These are phyloP conservation scores for Metallyticus violacea DNA, from an alignment of 2,888 invertebrate species.

Conservation along the genomic window DNA sequence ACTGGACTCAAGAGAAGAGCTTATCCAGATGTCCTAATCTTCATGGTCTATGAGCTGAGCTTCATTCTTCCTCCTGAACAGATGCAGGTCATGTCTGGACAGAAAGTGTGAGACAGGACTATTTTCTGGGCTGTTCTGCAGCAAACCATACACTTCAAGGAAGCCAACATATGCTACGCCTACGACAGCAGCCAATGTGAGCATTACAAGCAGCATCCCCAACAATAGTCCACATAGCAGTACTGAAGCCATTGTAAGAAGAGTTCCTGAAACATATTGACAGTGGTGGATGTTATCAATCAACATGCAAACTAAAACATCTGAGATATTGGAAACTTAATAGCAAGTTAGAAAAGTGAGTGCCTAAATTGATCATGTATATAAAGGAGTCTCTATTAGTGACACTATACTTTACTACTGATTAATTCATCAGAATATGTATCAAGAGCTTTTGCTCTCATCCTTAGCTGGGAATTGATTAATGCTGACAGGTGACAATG, in stretches of 20 bases:
- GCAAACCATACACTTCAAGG: constrained; percentile 22
- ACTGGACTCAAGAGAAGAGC: neutral
- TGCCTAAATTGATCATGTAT: too few species aligned
- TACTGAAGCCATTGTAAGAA: constrained; percentile 32
- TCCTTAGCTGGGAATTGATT: too few species aligned
- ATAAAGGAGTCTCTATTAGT: too few species aligned
- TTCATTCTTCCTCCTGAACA: neutral
- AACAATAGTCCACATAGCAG: constrained; percentile 31
- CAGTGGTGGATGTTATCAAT: too few species aligned
- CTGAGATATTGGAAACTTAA: too few species aligned
- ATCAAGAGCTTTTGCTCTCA: too few species aligned
- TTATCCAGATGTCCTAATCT: neutral
- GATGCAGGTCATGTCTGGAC: neutral
- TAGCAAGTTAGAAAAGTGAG: too few species aligned
- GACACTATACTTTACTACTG: too few species aligned
- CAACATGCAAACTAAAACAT: too few species aligned
- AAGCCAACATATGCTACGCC: constrained; percentile 30
- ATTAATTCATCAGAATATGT: too few species aligned
- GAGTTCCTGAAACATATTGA: constrained; percentile 29
- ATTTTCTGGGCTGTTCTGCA: constrained; percentile 19
- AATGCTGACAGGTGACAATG: too few species aligned
- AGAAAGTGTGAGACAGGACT: constrained; percentile 21
- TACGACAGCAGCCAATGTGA: constrained; percentile 20
- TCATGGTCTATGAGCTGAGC: neutral
- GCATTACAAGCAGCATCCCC: constrained; percentile 29